These are phyloP conservation scores for Silurus lanzhouensis DNA, from an alignment of 2,797 vertebrate species.

Conservation along the genomic window DNA sequence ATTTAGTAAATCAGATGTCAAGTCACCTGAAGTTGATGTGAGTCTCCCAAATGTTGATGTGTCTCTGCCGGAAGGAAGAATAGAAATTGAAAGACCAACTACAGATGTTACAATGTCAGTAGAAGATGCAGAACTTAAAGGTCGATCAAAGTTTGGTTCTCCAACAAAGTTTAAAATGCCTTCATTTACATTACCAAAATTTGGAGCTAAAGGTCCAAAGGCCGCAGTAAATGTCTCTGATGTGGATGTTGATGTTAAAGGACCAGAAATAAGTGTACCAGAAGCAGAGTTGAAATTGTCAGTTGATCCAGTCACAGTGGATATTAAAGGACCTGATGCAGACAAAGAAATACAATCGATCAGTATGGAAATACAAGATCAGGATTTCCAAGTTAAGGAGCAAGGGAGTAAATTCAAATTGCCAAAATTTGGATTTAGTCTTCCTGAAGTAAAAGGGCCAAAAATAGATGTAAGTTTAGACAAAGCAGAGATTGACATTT, in stretches of 20 bases:
- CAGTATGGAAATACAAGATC: background rate
- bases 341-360: background rate
- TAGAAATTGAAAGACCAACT: no score
- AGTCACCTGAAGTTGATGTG: no score
- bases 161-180: no score
- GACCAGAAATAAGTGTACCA: conserved; percentile 5
- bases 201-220: no score
- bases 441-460: background rate
- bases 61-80: no score
- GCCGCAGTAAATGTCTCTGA: background rate
- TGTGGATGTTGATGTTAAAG: background rate
- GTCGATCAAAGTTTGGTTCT: no score
- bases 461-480: background rate
- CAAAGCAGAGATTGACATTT: background rate
- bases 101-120: no score
- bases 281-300: background rate
- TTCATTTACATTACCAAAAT: no score
- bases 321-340: conserved; percentile 23
- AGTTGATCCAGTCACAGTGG: background rate
- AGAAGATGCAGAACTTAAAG: no score
- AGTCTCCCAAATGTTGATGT: no score
- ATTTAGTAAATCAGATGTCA: no score
- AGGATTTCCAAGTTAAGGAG: background rate
- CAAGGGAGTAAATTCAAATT: background rate
- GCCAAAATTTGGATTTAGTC: conserved; percentile 4